phyloP scores from a whole-genome alignment of 2,888 invertebrate genomes.

The Megalurothrips usitatus region DNA sequence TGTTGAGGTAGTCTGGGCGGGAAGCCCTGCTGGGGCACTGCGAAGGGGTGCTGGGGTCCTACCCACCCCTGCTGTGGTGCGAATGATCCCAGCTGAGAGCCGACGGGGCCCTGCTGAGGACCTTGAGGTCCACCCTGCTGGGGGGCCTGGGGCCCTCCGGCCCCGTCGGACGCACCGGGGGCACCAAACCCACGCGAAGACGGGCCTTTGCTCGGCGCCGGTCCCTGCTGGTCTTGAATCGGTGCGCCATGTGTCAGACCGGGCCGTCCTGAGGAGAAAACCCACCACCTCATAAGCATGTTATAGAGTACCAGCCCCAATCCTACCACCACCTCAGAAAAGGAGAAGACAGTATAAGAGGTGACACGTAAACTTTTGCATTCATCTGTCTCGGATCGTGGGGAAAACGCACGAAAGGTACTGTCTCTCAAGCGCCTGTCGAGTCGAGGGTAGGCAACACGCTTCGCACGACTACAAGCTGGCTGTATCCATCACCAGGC shows the following conservation, averaged over 20 bases:
- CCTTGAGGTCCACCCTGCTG: background rate
- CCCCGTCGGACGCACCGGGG: constrained; percentile 20
- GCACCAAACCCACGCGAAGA: background rate
- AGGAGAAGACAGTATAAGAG: constrained; percentile 3
- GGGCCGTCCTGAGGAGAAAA: constrained; percentile 50
- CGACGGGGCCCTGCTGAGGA: background rate
- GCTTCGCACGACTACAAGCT: background rate
- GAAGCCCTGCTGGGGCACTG: background rate
- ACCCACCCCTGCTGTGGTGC: background rate
- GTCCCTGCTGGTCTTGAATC: constrained; percentile 46
- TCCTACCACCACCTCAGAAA: background rate
- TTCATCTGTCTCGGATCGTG: background rate
- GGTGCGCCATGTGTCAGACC: constrained; percentile 49
- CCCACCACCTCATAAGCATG: background rate
- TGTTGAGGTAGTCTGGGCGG: background rate
- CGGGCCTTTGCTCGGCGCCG: constrained; percentile 34
- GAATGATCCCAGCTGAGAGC: background rate
- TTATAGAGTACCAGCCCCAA: no score
- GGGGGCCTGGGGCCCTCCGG: background rate
- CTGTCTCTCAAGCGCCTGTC: background rate
- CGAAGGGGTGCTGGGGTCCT: background rate
- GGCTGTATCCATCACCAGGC: background rate
- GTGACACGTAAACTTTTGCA: background rate
- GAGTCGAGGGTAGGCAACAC: background rate
- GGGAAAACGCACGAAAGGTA: background rate